These are phyloP conservation scores for Galago senegalensis DNA, from an alignment of 2,797 vertebrate species.

Conservation along the genomic window DNA sequence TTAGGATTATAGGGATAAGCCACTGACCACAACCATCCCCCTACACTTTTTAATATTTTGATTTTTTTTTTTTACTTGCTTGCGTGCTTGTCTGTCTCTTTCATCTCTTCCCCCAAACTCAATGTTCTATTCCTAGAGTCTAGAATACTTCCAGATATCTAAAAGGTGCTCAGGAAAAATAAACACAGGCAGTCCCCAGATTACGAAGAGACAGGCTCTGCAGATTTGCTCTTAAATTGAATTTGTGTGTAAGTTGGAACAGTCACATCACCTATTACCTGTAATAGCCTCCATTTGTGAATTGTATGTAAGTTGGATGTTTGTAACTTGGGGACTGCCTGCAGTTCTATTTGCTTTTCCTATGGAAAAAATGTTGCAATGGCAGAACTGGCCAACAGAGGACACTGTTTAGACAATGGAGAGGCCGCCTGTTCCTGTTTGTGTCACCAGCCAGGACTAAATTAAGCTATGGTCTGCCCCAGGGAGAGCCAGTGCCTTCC, in stretches of 20 bases:
- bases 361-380: background rate
- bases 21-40: background rate
- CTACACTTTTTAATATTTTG: background rate
- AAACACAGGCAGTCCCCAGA: too few relatives aligned
- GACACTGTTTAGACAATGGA: background rate
- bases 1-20: background rate
- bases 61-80: background rate
- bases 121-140: background rate
- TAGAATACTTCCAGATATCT: background rate
- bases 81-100: background rate
- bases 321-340: too few relatives aligned
- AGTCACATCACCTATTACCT: too few relatives aligned
- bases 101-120: background rate
- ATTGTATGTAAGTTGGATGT: too few relatives aligned
- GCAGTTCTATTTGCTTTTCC: background rate
- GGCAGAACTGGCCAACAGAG: background rate
- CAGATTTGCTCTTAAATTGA: too few relatives aligned
- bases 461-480: accelerated
- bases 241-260: too few relatives aligned
- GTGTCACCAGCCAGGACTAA: background rate
- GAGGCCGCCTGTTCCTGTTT: background rate
- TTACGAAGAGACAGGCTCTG: too few relatives aligned
- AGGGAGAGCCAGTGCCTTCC: background rate
- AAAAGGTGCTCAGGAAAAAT: background rate
- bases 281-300: too few relatives aligned